These are phyloP conservation scores for Notocelia uddmanniana DNA, from an alignment of 2,888 invertebrate species.

Conservation along the genomic window DNA sequence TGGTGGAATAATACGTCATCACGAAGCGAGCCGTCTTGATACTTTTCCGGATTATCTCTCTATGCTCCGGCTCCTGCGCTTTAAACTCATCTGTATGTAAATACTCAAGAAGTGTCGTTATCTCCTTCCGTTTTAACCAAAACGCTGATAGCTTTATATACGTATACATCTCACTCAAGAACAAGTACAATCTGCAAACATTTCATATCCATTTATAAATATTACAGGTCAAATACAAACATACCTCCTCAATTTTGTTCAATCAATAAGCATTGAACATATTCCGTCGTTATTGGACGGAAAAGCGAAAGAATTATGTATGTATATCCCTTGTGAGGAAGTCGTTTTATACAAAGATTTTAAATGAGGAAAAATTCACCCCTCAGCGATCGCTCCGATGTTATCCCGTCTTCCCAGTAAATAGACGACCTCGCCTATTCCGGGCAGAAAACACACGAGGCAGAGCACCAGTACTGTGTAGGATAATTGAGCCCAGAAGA, in stretches of 20 bases:
- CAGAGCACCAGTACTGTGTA: slow-evolving; percentile 73
- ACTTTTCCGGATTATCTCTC: slow-evolving; percentile 68
- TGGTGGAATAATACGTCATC: slow-evolving; percentile 77
- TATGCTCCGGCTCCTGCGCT: slow-evolving; percentile 74
- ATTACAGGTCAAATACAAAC: slow-evolving; percentile 13
- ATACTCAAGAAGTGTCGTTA: slow-evolving; percentile 70
- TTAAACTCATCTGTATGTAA: slow-evolving; percentile 75
- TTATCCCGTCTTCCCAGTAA: slow-evolving; percentile 87
- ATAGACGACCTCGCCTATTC: slow-evolving; percentile 88
- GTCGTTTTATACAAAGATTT: slow-evolving; percentile 6
- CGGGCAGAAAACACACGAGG: slow-evolving; percentile 81
- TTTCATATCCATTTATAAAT: slow-evolving; percentile 10
- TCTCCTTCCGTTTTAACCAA: slow-evolving; percentile 76
- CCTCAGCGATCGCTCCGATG: slow-evolving; percentile 86
- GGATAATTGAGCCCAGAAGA: slow-evolving; percentile 71
- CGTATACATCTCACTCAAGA: slow-evolving; percentile 82
- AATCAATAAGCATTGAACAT: slow-evolving; percentile 56
- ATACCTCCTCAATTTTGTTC: slow-evolving; percentile 47
- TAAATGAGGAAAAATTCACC: slow-evolving; percentile 65
- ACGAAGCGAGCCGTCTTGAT: slow-evolving; percentile 75
- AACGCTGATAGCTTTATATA: slow-evolving; percentile 80
- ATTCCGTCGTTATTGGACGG: slow-evolving; percentile 47
- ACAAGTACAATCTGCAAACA: slow-evolving; percentile 76
- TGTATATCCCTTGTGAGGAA: not conserved
- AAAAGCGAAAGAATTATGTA: not conserved